Evolutionary conservation across 2,797 vertebrate genomes (phyloP), one percentile per base, ranked within the genome.

Genomic region (Gastrophryne carolinensis): DNA sequence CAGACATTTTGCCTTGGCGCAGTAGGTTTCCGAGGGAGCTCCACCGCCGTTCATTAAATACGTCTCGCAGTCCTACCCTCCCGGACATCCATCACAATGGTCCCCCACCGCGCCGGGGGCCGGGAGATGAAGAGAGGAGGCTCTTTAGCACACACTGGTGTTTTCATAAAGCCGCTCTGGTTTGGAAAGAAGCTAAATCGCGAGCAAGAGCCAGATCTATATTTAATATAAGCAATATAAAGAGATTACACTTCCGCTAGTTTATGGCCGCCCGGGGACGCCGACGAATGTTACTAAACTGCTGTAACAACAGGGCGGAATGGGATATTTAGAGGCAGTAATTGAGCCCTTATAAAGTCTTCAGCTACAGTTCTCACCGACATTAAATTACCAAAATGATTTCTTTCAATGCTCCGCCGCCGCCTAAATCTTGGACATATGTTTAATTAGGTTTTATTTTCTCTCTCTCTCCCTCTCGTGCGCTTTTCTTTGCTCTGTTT

Each of bases 201-300:
- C 57, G 35, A 21, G 15, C 3, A 58, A 29, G 41, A 27, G 29
- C 34, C 24, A 30, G 24, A 47, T 50, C 50, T 65, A 58, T 74
- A 74, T 49, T 74, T 74, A 66, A 56, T 66, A 74, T 67, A 29
- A 58, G 52, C 62, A 60, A 66, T 66, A 67, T 58, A 67, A 58
- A 67, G 63, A 30, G 61, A 67, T 74, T 74, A 74, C 24, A 50
- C 72, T 58, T 67, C 53, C 41, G 41, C 37, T 60, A 58, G 57
- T 49, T 30, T 67, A 74, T 66, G 10, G 21, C 39, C 15, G 12
- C 13, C 72, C 63, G 10, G 62, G 72, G 72, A 66, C 9, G 24
- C 8, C 52, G 27, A 15, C 15, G 52, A 50, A 27, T 32, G 72
- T 32, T 67, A 50, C 62, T 44, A 53, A 56, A 65, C 35, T 26